phyloP scores from a whole-genome alignment of 2,113 vertebrate genomes.

The Labeo rohita region DNA sequence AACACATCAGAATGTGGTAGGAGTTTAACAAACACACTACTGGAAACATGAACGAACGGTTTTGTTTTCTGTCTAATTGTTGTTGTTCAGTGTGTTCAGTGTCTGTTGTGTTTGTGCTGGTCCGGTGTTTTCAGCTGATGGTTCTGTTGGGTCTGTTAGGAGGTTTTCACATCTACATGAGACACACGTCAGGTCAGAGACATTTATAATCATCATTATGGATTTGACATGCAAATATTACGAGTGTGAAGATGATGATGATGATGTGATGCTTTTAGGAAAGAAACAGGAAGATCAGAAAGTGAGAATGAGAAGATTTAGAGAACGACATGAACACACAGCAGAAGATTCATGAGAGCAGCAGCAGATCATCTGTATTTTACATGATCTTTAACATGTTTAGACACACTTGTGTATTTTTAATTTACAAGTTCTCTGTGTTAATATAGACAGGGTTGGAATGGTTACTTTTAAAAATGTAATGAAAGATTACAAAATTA shows the following conservation, averaged over 20 bases:
- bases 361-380: background rate
- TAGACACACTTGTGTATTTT: background rate
- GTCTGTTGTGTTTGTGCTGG: background rate
- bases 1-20: no score
- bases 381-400: background rate
- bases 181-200: background rate
- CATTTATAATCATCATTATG: background rate
- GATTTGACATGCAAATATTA: background rate
- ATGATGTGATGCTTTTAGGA: background rate
- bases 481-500: no score
- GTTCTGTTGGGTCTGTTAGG: slow-evolving; percentile 13
- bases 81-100: background rate
- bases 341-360: background rate
- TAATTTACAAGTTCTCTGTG: background rate
- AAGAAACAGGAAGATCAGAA: background rate
- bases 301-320: background rate
- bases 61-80: background rate
- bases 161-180: slow-evolving; percentile 27
- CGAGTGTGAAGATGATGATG: background rate
- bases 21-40: no score
- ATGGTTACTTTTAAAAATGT: no score
- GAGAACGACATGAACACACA: background rate
- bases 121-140: slow-evolving; percentile 1
- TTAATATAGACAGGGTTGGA: background rate
- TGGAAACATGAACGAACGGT: no score